Evolutionary conservation across 2,797 vertebrate species (phyloP).

Genomic region (Delichon dasypus): DNA sequence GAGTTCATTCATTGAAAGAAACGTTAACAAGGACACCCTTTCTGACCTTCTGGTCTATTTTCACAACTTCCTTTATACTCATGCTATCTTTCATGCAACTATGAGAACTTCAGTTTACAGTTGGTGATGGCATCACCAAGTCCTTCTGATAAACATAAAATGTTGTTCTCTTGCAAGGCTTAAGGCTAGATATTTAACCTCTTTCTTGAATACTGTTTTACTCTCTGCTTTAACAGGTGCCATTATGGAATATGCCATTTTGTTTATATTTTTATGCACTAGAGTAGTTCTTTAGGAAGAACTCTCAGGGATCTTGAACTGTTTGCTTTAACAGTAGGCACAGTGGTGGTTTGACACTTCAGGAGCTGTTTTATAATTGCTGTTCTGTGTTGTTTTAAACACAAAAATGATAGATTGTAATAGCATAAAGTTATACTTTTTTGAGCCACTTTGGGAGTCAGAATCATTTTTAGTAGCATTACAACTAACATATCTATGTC

Average conservation of each 20-base stretch:
- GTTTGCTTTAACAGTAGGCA: background rate
- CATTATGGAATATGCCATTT: background rate
- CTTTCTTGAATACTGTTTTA: background rate
- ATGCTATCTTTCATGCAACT: background rate
- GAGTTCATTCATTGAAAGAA: background rate
- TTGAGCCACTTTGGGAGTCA: background rate
- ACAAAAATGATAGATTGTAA: background rate
- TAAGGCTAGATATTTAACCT: background rate
- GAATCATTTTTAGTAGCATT: background rate
- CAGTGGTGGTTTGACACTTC: background rate
- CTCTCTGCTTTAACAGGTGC: background rate
- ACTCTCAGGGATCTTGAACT: background rate
- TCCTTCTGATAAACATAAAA: background rate
- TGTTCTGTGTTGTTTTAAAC: background rate
- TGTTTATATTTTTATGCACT: background rate
- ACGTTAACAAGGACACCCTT: background rate
- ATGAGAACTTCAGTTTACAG: background rate
- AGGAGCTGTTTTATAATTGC: background rate
- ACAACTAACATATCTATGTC: background rate
- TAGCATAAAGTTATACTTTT: background rate
- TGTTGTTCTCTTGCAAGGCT: background rate
- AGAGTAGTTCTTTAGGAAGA: background rate
- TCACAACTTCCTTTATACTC: background rate
- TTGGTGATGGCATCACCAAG: rapidly evolving
- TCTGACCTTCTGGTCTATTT: background rate